These are phyloP conservation scores for Epinephelus fuscoguttatus DNA, from an alignment of 2,113 vertebrate species.

Conservation along the genomic window DNA sequence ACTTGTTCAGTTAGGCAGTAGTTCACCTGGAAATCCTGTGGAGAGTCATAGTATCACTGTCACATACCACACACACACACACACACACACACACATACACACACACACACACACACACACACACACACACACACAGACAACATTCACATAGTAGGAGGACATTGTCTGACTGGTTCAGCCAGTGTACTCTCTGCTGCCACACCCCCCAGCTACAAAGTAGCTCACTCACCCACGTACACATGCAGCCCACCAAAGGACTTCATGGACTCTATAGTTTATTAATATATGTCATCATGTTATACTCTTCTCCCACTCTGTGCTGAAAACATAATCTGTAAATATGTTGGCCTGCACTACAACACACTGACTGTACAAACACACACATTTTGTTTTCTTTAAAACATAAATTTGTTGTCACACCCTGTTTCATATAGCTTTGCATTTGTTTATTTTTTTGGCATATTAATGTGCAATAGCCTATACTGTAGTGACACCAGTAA, in stretches of 20 bases:
- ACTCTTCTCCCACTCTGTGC: background rate
- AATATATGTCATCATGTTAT: background rate
- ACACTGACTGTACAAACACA: background rate
- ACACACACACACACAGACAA: background rate
- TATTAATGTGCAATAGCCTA: background rate
- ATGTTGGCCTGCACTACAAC: no score
- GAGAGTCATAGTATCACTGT: background rate
- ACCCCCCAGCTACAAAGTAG: slow-evolving; percentile 9
- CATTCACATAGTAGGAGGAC: slow-evolving; percentile 6
- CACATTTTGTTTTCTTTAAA: background rate
- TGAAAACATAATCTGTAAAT: background rate
- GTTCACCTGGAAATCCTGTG: background rate
- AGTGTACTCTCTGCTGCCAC: slow-evolving; percentile 29
- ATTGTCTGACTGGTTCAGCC: slow-evolving; percentile 50
- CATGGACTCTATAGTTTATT: no score
- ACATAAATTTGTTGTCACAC: background rate
- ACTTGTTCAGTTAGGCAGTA: background rate
- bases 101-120: slow-evolving; percentile 21
- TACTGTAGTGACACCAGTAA: background rate
- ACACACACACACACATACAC: slow-evolving; percentile 3
- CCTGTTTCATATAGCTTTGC: background rate
- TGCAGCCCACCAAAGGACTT: background rate
- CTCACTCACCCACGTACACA: background rate
- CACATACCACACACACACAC: background rate
- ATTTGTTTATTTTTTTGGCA: background rate